Conservation (phyloP, 2,888 invertebrate species). For the Leucophenga maculata region DNA sequence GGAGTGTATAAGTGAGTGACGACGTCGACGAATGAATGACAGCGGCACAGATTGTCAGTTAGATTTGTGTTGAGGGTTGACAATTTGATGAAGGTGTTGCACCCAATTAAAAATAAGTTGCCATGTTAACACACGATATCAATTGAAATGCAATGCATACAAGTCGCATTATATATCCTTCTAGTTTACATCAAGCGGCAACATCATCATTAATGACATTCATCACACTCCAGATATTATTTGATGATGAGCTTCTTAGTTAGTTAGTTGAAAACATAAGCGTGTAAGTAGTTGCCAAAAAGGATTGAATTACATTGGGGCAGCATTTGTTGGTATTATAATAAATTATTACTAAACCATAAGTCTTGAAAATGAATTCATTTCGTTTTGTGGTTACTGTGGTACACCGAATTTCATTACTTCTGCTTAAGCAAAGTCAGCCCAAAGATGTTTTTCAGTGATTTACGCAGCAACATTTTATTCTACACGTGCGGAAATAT, state of each 20-base stretch:
- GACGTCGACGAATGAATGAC: too few relatives aligned
- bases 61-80: background rate
- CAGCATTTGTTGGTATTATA: background rate
- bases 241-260: background rate
- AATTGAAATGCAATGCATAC: conserved; percentile 3
- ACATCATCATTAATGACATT: conserved; percentile 19
- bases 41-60: background rate
- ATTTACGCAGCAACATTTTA: background rate
- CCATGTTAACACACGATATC: conserved; percentile 32
- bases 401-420: background rate
- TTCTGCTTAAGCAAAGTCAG: background rate
- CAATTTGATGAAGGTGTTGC: conserved; percentile 19
- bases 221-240: background rate
- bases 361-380: conserved; percentile 14
- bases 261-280: too few relatives aligned
- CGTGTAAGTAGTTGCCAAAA: background rate
- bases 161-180: background rate
- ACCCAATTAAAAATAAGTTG: conserved; percentile 49
- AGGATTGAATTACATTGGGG: conserved; percentile 4
- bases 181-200: conserved; percentile 1
- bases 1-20: too few relatives aligned
- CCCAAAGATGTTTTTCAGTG: background rate
- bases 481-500: conserved; percentile 5
- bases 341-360: background rate
- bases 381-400: conserved; percentile 3